Percentiles rank a stretch among this genome's conserved stretches.
Conservation (phyloP, 1,140 invertebrate genomes). For the Vanessa tameamea region DNA sequence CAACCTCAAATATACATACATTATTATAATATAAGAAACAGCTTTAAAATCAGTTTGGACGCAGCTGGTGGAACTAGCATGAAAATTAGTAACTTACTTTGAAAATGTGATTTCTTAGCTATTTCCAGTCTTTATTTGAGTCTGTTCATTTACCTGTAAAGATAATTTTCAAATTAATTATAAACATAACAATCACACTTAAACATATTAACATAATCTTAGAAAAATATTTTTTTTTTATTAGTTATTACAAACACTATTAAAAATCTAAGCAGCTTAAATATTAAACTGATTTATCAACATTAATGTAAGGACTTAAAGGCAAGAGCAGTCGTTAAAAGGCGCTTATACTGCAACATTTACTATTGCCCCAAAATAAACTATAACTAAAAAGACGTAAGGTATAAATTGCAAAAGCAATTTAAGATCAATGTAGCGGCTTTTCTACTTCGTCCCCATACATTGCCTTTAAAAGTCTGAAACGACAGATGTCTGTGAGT, state of each 20-base stretch:
- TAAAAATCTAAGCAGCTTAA: neutral
- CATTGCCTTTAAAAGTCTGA: slow-evolving; percentile 25
- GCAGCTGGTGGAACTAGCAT: too few relatives aligned
- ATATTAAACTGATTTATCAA: neutral
- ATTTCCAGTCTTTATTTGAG: too few relatives aligned
- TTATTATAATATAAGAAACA: neutral
- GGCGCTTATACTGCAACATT: neutral
- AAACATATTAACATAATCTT: too few relatives aligned
- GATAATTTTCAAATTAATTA: too few relatives aligned
- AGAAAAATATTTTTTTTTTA: too few relatives aligned
- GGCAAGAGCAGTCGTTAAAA: neutral
- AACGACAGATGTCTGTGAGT: slow-evolving; percentile 21
- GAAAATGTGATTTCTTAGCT: too few relatives aligned
- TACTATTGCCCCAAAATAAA: neutral
- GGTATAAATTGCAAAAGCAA: neutral
- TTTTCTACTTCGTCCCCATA: slow-evolving; percentile 17
- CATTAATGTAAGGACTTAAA: slow-evolving; percentile 8
- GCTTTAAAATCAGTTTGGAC: too few relatives aligned
- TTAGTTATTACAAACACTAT: too few relatives aligned
- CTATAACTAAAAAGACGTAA: neutral
- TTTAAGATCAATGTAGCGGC: neutral
- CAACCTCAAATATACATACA: too few relatives aligned
- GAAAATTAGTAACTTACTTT: too few relatives aligned
- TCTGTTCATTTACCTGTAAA: too few relatives aligned
- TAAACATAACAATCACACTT: too few relatives aligned